phyloP scores from a whole-genome alignment of 2,797 vertebrate species.

The Heterohyrax brucei region DNA sequence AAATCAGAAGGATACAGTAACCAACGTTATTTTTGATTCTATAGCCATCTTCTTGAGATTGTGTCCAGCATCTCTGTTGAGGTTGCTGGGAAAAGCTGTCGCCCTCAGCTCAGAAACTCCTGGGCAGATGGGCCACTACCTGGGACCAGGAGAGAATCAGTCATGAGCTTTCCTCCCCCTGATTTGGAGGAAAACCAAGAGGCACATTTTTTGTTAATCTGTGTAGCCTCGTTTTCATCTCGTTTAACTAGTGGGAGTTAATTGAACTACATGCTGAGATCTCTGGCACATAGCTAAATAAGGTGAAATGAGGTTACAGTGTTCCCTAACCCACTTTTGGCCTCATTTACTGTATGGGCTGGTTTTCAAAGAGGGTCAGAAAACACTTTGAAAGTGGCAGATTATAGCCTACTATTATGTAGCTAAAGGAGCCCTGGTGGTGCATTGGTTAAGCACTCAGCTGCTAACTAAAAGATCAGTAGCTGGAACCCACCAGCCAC shows the following conservation, averaged over 20 bases:
- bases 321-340: constrained; percentile 87
- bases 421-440: not conserved
- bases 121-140: not conserved
- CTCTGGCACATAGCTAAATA: constrained; percentile 85
- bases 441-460: not conserved
- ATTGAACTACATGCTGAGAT: constrained; percentile 88
- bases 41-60: not conserved
- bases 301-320: constrained; percentile 86
- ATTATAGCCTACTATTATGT: not conserved
- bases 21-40: not conserved
- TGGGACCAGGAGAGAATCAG: not conserved
- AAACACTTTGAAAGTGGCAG: constrained; percentile 62
- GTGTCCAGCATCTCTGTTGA: not conserved
- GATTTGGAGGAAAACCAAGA: constrained; percentile 44
- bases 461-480: no score
- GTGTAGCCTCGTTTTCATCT: constrained; percentile 87
- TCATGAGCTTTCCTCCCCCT: not conserved
- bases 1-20: not conserved
- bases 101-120: not conserved
- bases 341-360: constrained; percentile 77
- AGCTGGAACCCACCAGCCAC: not conserved
- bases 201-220: constrained; percentile 82
- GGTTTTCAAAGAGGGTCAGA: constrained; percentile 75
- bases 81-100: not conserved
- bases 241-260: constrained; percentile 87